Evolutionary conservation across 2,888 invertebrate species (phyloP).

Genomic region (Gortyna flavago): DNA sequence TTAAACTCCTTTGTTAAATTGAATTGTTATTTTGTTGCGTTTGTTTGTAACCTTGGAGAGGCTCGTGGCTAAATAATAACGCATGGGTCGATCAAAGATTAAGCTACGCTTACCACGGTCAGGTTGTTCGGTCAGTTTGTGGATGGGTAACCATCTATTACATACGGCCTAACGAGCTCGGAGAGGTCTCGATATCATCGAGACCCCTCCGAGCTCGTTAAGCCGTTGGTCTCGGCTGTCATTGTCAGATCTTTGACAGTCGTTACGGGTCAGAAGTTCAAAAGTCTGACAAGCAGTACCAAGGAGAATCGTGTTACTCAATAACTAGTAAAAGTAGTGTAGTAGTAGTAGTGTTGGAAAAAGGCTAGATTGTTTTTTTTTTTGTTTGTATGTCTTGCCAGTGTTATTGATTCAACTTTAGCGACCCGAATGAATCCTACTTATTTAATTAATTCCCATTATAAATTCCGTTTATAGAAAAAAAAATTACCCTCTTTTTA

Average conservation of each 20-base stretch:
- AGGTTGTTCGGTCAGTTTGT: background rate
- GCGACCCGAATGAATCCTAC: background rate
- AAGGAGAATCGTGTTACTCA: background rate
- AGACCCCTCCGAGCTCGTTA: background rate
- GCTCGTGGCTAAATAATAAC: background rate
- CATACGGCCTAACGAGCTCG: too few species aligned
- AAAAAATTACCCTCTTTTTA: too few species aligned
- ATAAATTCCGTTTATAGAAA: background rate
- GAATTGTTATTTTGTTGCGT: conserved; percentile 8
- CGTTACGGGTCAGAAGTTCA: background rate
- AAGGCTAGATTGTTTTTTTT: background rate
- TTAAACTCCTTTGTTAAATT: conserved; percentile 17
- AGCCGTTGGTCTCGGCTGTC: background rate
- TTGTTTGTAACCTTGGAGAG: background rate
- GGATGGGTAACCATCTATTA: background rate
- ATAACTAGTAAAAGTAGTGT: background rate
- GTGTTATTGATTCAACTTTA: background rate
- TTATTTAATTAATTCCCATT: background rate
- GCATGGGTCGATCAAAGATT: background rate
- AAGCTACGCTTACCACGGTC: too few species aligned
- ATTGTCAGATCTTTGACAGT: background rate
- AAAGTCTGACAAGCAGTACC: background rate
- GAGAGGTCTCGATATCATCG: too few species aligned
- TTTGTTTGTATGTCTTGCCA: background rate
- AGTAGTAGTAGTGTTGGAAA: too few species aligned